Base-by-base conservation (phyloP, 2,797 vertebrate genomes). In the Notoglanidium macrostoma region DNA sequence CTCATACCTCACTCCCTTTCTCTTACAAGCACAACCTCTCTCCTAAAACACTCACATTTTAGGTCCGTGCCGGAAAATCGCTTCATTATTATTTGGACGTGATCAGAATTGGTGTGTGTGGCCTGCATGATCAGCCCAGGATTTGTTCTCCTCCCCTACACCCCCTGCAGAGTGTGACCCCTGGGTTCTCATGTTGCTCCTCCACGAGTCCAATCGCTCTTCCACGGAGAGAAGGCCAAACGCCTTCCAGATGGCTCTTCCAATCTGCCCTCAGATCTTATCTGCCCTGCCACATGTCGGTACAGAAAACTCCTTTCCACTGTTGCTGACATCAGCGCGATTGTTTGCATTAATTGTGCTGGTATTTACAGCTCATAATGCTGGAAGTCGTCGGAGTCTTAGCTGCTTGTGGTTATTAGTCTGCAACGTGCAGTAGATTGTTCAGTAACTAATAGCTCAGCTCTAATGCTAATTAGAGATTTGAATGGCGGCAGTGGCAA, bases 211-310 rank as follows among this genome's bases (percentile, higher is more conserved):
- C 90, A 72, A 88, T 87, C 88, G 85, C 90, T 91, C 92, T 91
- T 91, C 92, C 92, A 89, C 89, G 91, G 93, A 90, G 92, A 88
- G 87, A 85, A 88, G 89, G 94, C 93, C 95, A 95, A 94, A 94
- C 90, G 92, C 92, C 85, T 93, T 95, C 96, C 97, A 97, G 97
- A 97, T 97, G 97, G 97, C 89, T 88, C 84, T 89, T 92, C 92
- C 95, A 96, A 95, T 97, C 96, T 97, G 96, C 92, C 90, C 86
- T 90, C 90, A 89, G 92, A 95, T 94, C 92, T 54, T 92, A 93
- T 95, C 95, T 92, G 89, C 92, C 72, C 81, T 90, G 92, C 89
- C 92, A 94, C 95, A 95, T 96, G 96, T 95, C 92, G 89, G 92
- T 92, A 91, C 51, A 86, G 65, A 61, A 68, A 83, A 54, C 79